Evolutionary conservation across 2,888 invertebrate genomes (phyloP), one percentile per base, ranked within the genome.

Genomic region (Ganaspis brasiliensis): DNA sequence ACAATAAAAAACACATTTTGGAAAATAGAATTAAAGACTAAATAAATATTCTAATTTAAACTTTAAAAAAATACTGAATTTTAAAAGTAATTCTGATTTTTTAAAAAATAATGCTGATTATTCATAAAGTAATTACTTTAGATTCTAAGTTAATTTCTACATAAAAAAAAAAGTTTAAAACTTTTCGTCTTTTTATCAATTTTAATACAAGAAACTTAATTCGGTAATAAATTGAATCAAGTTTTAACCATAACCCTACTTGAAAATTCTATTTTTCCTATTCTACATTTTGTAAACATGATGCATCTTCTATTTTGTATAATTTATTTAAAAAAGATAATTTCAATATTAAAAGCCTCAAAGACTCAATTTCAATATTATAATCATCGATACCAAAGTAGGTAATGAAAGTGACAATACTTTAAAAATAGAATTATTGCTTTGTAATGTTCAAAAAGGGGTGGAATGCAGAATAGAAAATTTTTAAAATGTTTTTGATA

Each of bases 241-340:
- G 14, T 52, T n/a, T n/a, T 24, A 21, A 67, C 63, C 63, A 40
- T 67, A 67, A 67, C 63, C 63, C 63, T 67, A 67, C 21, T 21
- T 45, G 24, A 45, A 63, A 16, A 63, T 67, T 40, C 24, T 67
- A 52, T 14, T 67, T 37, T 37, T 26, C 37, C 21, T 14, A 45
- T 24, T 45, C 40, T 67, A 67, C 45, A 67, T 67, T n/a, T 45
- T 14, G 24, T n/a, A 67, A n/a, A 40, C 8, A 45, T 14, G 9
- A 67, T 14, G 19, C 40, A 45, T 67, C 63, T 40, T 67, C 63
- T 14, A 67, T 45, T 67, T 67, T 24, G 24, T 67, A 67, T 40
- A 19, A 63, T 19, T 6, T 12, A 37, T 19, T 37, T 10, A 16
- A 35, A 24, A 67, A 40, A 21, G 24, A 12, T 56, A 10, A 52